These are phyloP conservation scores for Polydrusus pterygomalis DNA, from an alignment of 2,888 invertebrate species.

Conservation along the genomic window DNA sequence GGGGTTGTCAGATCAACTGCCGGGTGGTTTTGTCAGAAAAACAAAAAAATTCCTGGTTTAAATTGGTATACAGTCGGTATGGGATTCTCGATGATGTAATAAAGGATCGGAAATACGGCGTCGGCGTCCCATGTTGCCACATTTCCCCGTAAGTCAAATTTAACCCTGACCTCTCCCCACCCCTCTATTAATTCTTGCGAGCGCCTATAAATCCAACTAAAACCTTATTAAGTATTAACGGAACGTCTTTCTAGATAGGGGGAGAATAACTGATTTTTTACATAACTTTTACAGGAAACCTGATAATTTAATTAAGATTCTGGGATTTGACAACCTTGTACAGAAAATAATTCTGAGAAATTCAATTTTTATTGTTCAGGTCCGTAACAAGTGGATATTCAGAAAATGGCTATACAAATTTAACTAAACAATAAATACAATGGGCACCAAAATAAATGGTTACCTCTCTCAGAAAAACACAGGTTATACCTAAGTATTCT, in stretches of 20 bases:
- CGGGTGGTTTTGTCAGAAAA: conserved; percentile 43
- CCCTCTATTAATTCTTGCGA: conserved; percentile 11
- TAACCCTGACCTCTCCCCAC: conserved; percentile 42
- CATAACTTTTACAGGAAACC: conserved; percentile 12
- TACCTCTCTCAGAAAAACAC: too few relatives aligned
- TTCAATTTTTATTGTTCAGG: background rate
- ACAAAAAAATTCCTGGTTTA: conserved; percentile 51
- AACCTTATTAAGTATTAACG: conserved; percentile 10
- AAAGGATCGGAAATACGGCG: conserved; percentile 52
- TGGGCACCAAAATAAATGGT: too few relatives aligned
- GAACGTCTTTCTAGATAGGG: background rate
- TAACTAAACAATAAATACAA: too few relatives aligned
- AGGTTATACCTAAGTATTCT: too few relatives aligned
- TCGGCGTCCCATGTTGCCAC: conserved; percentile 50
- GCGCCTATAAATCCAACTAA: conserved; percentile 24
- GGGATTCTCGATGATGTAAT: conserved; percentile 54
- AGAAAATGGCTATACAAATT: too few relatives aligned
- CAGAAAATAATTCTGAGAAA: background rate
- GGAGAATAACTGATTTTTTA: conserved; percentile 4
- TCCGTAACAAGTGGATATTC: background rate
- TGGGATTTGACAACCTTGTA: conserved; percentile 35
- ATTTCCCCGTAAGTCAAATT: conserved; percentile 31
- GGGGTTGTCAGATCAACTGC: conserved; percentile 39
- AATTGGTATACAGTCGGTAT: conserved; percentile 46
- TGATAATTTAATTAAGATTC: conserved; percentile 7